Conservation (phyloP, 1,140 invertebrate genomes). For the Aleiodes sp. region DNA sequence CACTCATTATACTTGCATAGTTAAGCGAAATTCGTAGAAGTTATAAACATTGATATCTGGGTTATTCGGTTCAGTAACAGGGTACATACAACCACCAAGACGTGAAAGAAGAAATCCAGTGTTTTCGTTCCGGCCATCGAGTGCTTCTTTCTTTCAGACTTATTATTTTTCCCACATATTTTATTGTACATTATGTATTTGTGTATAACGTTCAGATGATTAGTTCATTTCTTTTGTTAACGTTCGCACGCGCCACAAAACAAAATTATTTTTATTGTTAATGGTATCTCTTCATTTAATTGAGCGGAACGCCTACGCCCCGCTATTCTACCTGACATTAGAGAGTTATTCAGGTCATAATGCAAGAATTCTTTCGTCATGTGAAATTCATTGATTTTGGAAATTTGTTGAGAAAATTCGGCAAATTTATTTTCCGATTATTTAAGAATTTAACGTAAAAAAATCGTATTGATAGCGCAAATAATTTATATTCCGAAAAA, state of each 20-base stretch:
- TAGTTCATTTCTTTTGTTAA: constrained; percentile 11
- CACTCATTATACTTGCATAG: constrained; percentile 19
- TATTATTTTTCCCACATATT: not conserved
- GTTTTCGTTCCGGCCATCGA: constrained; percentile 40
- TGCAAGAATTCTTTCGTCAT: constrained; percentile 11
- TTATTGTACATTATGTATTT: not conserved
- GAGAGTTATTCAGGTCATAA: constrained; percentile 37
- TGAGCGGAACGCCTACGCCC: constrained; percentile 23
- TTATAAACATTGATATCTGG: constrained; percentile 32
- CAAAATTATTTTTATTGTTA: constrained; percentile 8
- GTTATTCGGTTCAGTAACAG: constrained; percentile 41
- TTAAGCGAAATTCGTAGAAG: constrained; percentile 31
- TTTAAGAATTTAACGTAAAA: no score
- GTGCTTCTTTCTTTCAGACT: constrained; percentile 25
- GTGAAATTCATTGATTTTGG: not conserved
- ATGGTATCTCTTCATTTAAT: constrained; percentile 33
- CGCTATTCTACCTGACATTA: not conserved
- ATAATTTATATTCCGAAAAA: no score
- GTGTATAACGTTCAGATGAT: no score
- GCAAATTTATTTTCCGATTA: no score
- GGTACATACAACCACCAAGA: constrained; percentile 26
- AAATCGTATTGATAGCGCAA: no score
- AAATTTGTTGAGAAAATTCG: not conserved
- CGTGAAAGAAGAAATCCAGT: constrained; percentile 38
- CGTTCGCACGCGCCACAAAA: constrained; percentile 31